Evolutionary conservation across 2,888 invertebrate genomes (phyloP).

Genomic region (Lucinisca nassula): DNA sequence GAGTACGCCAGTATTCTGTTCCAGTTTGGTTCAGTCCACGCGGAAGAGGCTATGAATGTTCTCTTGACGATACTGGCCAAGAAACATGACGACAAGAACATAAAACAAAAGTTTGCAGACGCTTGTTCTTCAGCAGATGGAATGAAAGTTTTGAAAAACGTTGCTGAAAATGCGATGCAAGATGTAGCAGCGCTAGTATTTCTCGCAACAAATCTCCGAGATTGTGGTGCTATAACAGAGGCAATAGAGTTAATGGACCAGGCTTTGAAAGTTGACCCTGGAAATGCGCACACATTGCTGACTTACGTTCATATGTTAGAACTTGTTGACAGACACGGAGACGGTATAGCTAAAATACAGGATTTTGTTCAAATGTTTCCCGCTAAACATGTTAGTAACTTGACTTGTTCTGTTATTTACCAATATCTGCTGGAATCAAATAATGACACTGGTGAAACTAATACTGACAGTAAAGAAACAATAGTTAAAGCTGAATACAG

Average conservation of each 20-base stretch:
- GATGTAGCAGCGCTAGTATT: conserved; percentile 67
- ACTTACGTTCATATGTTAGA: conserved; percentile 73
- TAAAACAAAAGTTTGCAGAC: conserved; percentile 68
- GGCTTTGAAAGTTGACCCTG: conserved; percentile 52
- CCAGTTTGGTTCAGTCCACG: conserved; percentile 58
- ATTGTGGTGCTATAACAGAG: conserved; percentile 68
- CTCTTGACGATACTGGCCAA: conserved; percentile 63
- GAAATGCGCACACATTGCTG: conserved; percentile 60
- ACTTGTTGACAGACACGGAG: conserved; percentile 53
- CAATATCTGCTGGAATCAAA: neutral
- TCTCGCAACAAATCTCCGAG: conserved; percentile 68
- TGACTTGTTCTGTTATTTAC: conserved; percentile 45
- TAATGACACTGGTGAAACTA: neutral
- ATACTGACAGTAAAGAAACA: neutral
- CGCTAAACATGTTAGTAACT: conserved; percentile 33
- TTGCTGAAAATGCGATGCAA: conserved; percentile 52
- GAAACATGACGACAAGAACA: conserved; percentile 55
- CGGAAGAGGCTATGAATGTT: conserved; percentile 68
- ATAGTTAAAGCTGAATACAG: conserved; percentile 24
- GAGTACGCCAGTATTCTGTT: conserved; percentile 70
- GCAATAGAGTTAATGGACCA: conserved; percentile 59
- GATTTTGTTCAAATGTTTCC: conserved; percentile 48
- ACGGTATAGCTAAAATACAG: conserved; percentile 43
- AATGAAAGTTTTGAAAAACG: conserved; percentile 61
- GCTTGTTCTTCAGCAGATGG: conserved; percentile 60